Conservation (phyloP, 2,113 vertebrate species). For the Turdus rufiventris region DNA sequence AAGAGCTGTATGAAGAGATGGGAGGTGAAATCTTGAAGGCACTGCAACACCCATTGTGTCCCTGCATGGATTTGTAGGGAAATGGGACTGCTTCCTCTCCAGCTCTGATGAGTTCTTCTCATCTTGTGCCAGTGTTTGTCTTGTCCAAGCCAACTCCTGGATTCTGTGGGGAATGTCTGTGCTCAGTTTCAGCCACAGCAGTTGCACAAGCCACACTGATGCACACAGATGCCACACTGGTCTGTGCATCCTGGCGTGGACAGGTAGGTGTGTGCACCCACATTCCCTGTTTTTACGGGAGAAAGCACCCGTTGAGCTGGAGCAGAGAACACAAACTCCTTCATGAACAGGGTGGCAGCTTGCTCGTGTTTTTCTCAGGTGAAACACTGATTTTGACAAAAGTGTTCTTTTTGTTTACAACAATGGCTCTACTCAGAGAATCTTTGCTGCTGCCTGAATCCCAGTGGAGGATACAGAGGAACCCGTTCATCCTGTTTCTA, state of each 20-base stretch:
- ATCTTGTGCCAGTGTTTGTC: neutral
- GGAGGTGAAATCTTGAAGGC: neutral
- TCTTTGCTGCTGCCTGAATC: neutral
- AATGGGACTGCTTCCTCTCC: rapidly evolving
- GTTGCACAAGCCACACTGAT: neutral
- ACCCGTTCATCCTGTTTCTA: conserved; percentile 24
- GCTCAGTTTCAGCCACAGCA: neutral
- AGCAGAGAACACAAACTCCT: neutral
- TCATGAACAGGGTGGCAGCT: rapidly evolving
- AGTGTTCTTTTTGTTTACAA: neutral
- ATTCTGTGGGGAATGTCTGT: neutral
- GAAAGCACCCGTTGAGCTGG: neutral
- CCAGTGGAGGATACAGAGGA: neutral
- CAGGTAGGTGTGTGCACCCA: rapidly evolving
- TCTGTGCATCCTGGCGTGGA: rapidly evolving
- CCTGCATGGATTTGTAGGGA: neutral
- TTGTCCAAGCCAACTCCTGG: neutral
- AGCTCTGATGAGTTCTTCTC: neutral
- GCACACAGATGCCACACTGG: neutral
- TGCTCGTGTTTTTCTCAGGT: neutral
- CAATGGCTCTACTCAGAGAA: neutral
- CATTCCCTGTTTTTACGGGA: neutral
- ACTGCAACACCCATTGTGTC: neutral
- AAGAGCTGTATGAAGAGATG: neutral
- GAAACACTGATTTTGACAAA: neutral